Evolutionary conservation across 2,797 vertebrate genomes (phyloP).

Genomic region (Smutsia temminckii): DNA sequence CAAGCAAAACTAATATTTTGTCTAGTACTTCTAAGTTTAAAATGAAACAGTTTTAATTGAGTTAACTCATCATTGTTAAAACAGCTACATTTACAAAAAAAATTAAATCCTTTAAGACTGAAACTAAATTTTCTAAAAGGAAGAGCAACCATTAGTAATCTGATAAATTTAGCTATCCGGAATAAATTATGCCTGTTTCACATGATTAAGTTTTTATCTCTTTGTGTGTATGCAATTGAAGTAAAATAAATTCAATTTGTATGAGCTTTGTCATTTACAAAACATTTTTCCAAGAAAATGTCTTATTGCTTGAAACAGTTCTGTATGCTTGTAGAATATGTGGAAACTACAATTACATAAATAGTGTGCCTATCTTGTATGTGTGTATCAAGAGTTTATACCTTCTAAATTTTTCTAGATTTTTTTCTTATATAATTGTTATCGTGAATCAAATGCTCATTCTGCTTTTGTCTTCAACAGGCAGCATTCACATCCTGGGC

Average conservation of each 20-base stretch:
- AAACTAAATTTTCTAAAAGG: neutral
- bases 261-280: neutral
- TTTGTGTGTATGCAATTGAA: neutral
- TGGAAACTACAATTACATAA: neutral
- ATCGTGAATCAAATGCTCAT: neutral
- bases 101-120: neutral
- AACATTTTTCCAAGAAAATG: neutral
- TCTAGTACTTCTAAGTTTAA: neutral
- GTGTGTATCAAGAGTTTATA: neutral
- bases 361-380: neutral
- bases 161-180: neutral
- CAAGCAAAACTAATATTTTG: neutral
- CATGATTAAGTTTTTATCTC: neutral
- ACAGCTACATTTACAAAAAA: neutral
- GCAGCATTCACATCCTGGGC: neutral
- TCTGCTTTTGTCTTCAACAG: neutral
- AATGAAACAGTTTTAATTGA: neutral
- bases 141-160: neutral
- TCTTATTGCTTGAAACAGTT: neutral
- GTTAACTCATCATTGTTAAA: neutral
- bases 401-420: neutral
- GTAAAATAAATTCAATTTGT: neutral
- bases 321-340: neutral
- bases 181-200: neutral
- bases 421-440: neutral